Conservation (phyloP, 2,888 invertebrate species). For the Poecilobothrus nobilitatus region DNA sequence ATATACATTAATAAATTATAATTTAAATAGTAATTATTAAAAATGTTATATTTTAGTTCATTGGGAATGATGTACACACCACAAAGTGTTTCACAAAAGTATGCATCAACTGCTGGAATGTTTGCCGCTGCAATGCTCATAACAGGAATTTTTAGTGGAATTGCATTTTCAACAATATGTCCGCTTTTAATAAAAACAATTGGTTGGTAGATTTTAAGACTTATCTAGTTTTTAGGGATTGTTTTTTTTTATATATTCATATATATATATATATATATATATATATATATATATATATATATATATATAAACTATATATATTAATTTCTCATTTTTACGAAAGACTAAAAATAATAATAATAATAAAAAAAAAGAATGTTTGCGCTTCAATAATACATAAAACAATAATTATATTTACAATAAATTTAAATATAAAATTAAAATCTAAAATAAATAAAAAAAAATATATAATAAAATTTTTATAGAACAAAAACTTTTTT, state of each 20-base stretch:
- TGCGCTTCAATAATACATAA: conserved; percentile 4
- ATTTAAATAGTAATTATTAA: too few relatives aligned
- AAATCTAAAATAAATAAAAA: background rate
- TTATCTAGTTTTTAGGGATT: background rate
- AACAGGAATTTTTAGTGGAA: conserved; percentile 79
- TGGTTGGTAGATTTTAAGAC: conserved; percentile 17
- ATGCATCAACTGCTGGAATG: conserved; percentile 88
- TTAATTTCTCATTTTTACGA: background rate
- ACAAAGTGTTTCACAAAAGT: conserved; percentile 63
- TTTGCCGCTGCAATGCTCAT: conserved; percentile 88
- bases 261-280: too few relatives aligned
- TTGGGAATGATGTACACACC: conserved; percentile 45
- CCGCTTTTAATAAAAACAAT: conserved; percentile 50
- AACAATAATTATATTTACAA: conserved; percentile 3
- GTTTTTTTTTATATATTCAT: background rate
- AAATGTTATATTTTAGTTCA: conserved; percentile 46
- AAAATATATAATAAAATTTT: background rate
- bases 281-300: too few relatives aligned
- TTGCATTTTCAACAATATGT: conserved; percentile 63
- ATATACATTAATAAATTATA: too few relatives aligned
- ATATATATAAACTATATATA: too few relatives aligned
- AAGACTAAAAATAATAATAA: background rate
- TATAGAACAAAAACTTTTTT: conserved; percentile 2
- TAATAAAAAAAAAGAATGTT: background rate
- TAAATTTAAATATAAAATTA: background rate